These are phyloP conservation scores for Labeo catla DNA, from an alignment of 2,113 vertebrate genomes.

Conservation along the genomic window DNA sequence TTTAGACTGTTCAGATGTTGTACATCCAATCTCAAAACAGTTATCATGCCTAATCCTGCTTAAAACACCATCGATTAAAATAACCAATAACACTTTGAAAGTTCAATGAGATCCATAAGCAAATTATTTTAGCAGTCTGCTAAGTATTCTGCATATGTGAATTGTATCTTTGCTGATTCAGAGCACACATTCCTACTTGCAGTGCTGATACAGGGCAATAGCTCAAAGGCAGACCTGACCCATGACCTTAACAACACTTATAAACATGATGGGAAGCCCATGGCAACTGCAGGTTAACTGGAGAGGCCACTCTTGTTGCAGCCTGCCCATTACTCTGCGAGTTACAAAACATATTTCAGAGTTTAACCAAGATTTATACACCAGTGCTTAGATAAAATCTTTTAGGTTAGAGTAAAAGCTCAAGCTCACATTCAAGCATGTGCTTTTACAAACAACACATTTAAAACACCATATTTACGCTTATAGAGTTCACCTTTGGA, in stretches of 20 bases:
- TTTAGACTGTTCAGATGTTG: background rate
- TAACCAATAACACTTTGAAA: background rate
- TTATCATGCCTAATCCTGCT: background rate
- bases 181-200: background rate
- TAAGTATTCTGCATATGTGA: background rate
- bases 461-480: background rate
- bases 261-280: constrained; percentile 38
- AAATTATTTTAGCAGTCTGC: background rate
- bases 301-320: constrained; percentile 37
- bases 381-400: background rate
- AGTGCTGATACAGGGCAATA: constrained; percentile 22
- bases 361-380: background rate
- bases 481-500: background rate
- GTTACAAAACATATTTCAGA: constrained; percentile 8
- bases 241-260: constrained; percentile 37
- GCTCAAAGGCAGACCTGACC: constrained; percentile 42
- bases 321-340: constrained; percentile 34
- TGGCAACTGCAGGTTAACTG: constrained; percentile 18
- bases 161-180: background rate
- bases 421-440: no score
- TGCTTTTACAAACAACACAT: background rate
- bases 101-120: background rate
- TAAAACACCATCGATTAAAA: background rate
- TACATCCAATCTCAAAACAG: background rate
- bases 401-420: background rate